phyloP scores from a whole-genome alignment of 2,888 invertebrate genomes.

The Acleris laterana region DNA sequence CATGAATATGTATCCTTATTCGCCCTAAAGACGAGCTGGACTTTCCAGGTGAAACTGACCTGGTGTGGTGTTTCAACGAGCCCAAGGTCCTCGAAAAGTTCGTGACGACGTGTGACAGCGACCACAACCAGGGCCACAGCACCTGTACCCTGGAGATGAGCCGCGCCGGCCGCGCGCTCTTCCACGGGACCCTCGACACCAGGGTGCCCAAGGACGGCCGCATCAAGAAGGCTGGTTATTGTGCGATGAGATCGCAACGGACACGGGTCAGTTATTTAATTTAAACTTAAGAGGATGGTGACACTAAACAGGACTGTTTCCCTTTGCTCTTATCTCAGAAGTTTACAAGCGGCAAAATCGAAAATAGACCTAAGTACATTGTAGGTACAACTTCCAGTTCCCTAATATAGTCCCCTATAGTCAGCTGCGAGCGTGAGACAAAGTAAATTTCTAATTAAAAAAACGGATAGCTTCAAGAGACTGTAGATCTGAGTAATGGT shows the following conservation, averaged over 20 bases:
- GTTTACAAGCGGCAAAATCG: too few relatives aligned
- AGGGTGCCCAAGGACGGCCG: constrained; percentile 92
- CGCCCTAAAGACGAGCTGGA: neutral
- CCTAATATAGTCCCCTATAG: too few relatives aligned
- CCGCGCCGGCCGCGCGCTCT: constrained; percentile 87
- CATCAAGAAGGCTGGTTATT: constrained; percentile 91
- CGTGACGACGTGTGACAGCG: constrained; percentile 90
- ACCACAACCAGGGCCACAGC: constrained; percentile 92
- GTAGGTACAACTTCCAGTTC: too few relatives aligned
- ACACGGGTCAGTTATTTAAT: constrained; percentile 80
- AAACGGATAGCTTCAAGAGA: too few relatives aligned
- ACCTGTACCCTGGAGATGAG: constrained; percentile 88
- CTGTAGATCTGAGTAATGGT: too few relatives aligned
- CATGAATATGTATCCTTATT: too few relatives aligned
- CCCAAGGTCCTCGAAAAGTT: constrained; percentile 87
- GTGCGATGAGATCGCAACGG: constrained; percentile 89
- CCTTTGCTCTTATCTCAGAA: too few relatives aligned
- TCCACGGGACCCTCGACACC: constrained; percentile 88
- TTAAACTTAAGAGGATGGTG: too few relatives aligned
- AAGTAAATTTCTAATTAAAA: too few relatives aligned
- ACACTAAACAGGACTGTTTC: too few relatives aligned
- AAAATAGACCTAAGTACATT: too few relatives aligned
- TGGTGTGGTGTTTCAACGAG: constrained; percentile 89
- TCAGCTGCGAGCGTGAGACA: too few relatives aligned
- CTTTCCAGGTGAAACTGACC: constrained; percentile 87